Evolutionary conservation across 53 echinoderm and acorn worm species (phyloP).

Genomic region (Holothuria leucospilota): DNA sequence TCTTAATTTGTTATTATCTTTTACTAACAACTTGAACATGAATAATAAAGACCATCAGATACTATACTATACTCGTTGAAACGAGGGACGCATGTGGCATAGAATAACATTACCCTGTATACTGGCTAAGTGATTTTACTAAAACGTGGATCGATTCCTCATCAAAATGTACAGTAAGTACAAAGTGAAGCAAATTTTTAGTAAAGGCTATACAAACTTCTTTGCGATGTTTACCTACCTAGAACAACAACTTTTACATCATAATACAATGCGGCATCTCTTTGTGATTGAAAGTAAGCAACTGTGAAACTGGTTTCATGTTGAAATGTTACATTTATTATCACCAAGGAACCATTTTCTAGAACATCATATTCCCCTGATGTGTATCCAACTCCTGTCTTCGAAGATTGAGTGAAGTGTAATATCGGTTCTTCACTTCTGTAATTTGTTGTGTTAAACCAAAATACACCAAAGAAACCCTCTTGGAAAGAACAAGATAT

Average conservation of each 20-base stretch:
- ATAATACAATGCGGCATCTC: background rate
- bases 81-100: too few species aligned
- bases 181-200: too few species aligned
- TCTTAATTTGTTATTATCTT: too few species aligned
- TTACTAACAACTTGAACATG: too few species aligned
- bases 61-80: too few species aligned
- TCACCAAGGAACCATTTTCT: background rate
- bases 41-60: too few species aligned
- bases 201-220: too few species aligned
- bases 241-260: background rate
- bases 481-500: background rate
- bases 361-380: constrained; percentile 5
- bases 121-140: too few species aligned
- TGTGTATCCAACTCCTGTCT: background rate
- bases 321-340: background rate
- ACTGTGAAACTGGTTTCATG: background rate
- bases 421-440: background rate
- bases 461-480: background rate
- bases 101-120: too few species aligned
- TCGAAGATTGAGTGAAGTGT: background rate
- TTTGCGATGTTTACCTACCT: background rate
- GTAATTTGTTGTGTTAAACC: background rate
- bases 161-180: too few species aligned
- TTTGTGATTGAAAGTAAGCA: background rate
- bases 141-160: too few species aligned